Evolutionary conservation across 1,140 invertebrate genomes (phyloP).

Genomic region (Mycetomoellerius zeteki): DNA sequence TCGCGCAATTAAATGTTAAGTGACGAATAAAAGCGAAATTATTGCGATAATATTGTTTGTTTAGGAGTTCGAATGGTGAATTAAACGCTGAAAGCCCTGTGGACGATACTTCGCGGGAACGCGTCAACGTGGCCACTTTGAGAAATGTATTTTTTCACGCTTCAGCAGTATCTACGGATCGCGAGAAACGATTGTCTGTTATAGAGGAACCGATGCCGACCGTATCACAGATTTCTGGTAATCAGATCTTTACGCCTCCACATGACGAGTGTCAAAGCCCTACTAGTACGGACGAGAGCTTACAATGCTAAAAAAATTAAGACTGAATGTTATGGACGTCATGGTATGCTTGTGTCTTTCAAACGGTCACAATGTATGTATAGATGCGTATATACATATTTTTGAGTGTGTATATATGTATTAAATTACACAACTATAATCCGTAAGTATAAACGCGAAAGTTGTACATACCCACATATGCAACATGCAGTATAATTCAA

Average conservation of each 20-base stretch:
- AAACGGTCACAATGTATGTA: slow-evolving; percentile 64
- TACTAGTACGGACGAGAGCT: slow-evolving; percentile 68
- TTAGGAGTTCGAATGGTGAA: slow-evolving; percentile 77
- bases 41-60: slow-evolving; percentile 28
- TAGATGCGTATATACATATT: slow-evolving; percentile 75
- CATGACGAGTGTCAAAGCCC: slow-evolving; percentile 51
- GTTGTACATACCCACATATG: slow-evolving; percentile 33
- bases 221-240: slow-evolving; percentile 61
- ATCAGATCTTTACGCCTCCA: slow-evolving; percentile 34
- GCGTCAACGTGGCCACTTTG: slow-evolving; percentile 80
- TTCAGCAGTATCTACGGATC: slow-evolving; percentile 76
- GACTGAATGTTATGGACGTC: slow-evolving; percentile 68
- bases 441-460: slow-evolving; percentile 18
- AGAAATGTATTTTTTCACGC: slow-evolving; percentile 84
- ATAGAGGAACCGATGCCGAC: slow-evolving; percentile 81
- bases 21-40: slow-evolving; percentile 3
- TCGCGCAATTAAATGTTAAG: neutral
- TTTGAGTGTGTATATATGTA: slow-evolving; percentile 73
- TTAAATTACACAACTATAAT: slow-evolving; percentile 70
- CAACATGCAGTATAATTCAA: slow-evolving; percentile 26
- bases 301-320: slow-evolving; percentile 67
- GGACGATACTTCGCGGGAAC: slow-evolving; percentile 78
- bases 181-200: slow-evolving; percentile 83
- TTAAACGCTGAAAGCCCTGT: slow-evolving; percentile 71
- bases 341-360: slow-evolving; percentile 67